These are phyloP conservation scores for Bos indicus DNA, from an alignment of 2,113 vertebrate species.

Conservation along the genomic window DNA sequence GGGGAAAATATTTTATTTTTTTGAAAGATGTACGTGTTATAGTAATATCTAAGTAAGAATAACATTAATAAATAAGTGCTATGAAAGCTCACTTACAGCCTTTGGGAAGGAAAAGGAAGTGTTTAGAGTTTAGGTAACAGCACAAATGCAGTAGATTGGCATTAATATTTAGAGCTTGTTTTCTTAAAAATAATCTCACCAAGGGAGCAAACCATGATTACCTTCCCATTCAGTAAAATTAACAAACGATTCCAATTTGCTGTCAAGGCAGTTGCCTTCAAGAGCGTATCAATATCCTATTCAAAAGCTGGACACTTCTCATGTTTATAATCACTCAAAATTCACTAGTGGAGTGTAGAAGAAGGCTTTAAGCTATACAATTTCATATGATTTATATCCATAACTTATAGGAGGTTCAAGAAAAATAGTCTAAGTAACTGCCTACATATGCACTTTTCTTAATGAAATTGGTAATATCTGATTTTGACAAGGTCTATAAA, in stretches of 20 bases:
- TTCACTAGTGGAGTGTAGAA: neutral
- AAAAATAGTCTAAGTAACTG: constrained; percentile 6
- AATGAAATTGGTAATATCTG: neutral
- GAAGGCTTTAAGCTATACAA: neutral
- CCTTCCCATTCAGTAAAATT: neutral
- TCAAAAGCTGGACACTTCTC: neutral
- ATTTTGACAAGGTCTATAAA: neutral
- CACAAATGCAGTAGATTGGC: neutral
- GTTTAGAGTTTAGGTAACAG: neutral
- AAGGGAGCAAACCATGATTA: neutral
- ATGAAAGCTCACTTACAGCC: neutral
- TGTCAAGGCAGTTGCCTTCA: constrained; percentile 4
- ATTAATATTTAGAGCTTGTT: neutral
- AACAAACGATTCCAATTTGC: neutral
- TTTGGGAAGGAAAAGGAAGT: constrained; percentile 11
- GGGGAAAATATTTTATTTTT: neutral
- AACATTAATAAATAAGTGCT: neutral
- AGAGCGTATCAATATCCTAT: neutral
- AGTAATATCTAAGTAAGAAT: neutral
- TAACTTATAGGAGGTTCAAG: neutral
- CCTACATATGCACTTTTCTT: neutral
- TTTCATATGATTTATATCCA: neutral
- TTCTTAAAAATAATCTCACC: constrained; percentile 10
- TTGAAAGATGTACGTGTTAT: neutral
- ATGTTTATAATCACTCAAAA: neutral